A percentile compares a stretch with the other conserved stretches of the same genome.
Evolutionary conservation across 2,888 invertebrate genomes (phyloP).

Genomic region (Cecidostiba fungosa): DNA sequence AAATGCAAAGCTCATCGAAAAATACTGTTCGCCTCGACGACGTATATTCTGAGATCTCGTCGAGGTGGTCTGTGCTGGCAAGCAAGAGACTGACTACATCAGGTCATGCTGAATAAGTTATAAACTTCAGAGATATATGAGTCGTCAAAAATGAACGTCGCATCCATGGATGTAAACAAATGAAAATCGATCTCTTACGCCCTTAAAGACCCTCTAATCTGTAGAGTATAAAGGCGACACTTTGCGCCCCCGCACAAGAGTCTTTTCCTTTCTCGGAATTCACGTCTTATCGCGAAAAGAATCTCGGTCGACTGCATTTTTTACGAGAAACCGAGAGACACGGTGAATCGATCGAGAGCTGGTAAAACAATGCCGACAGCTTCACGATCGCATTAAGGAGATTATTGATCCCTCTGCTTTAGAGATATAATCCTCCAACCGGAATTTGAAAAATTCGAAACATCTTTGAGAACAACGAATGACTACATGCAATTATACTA

Average conservation of each 20-base stretch:
- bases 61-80: neutral
- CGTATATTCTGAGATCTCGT: too few species aligned
- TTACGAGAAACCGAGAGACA: neutral
- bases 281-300: neutral
- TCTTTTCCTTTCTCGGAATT: neutral
- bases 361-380: conserved; percentile 10
- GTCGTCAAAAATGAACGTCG: neutral
- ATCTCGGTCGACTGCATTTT: neutral
- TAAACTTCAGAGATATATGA: neutral
- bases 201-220: neutral
- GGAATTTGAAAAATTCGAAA: neutral
- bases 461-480: too few species aligned
- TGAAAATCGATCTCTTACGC: neutral
- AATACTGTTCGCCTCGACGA: neutral
- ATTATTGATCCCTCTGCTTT: neutral
- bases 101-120: neutral
- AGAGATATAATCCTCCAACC: neutral
- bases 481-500: too few species aligned
- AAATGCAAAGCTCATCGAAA: conserved; percentile 47
- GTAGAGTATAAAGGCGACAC: neutral
- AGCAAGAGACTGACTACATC: neutral
- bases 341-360: neutral
- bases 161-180: neutral
- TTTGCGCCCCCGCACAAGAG: too few species aligned
- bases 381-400: neutral